A percentile compares a stretch with the other conserved stretches of the same genome.
These are phyloP conservation scores for Colletes gigas DNA, from an alignment of 1,140 invertebrate genomes.

Conservation along the genomic window DNA sequence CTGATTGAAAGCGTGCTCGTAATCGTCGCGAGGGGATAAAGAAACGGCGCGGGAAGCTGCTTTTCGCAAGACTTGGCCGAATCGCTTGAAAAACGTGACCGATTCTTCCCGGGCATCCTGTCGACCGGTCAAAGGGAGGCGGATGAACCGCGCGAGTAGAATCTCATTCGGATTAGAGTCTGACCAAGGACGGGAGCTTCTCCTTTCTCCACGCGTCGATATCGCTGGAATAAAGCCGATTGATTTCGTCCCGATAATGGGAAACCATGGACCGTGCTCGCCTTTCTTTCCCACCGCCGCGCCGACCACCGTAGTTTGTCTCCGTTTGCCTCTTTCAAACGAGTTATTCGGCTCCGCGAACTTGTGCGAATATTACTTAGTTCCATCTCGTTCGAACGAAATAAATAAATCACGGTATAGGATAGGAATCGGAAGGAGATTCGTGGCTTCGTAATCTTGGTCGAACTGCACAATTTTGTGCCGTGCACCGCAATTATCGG, in stretches of 20 bases:
- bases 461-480: slow-evolving; percentile 64
- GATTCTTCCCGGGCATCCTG: slow-evolving; percentile 39
- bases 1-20: neutral
- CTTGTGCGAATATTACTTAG: too few relatives aligned
- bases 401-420: too few relatives aligned
- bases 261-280: slow-evolving; percentile 54
- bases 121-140: slow-evolving; percentile 50
- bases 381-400: too few relatives aligned
- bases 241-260: slow-evolving; percentile 77
- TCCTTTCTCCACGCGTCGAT: slow-evolving; percentile 70
- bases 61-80: slow-evolving; percentile 6
- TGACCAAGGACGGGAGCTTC: slow-evolving; percentile 45
- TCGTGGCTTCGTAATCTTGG: slow-evolving; percentile 40
- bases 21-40: slow-evolving; percentile 31
- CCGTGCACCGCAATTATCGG: slow-evolving; percentile 66
- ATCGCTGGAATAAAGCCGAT: slow-evolving; percentile 75
- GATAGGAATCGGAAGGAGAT: too few relatives aligned
- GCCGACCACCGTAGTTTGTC: too few relatives aligned
- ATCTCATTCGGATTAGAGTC: slow-evolving; percentile 73
- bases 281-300: neutral
- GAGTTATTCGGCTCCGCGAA: neutral
- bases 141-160: slow-evolving; percentile 47
- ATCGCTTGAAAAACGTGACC: slow-evolving; percentile 50
- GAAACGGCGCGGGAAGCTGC: slow-evolving; percentile 2
- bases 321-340: too few relatives aligned